Base-by-base conservation (phyloP, 2,113 vertebrate species). In the Hippocampus abdominalis region DNA sequence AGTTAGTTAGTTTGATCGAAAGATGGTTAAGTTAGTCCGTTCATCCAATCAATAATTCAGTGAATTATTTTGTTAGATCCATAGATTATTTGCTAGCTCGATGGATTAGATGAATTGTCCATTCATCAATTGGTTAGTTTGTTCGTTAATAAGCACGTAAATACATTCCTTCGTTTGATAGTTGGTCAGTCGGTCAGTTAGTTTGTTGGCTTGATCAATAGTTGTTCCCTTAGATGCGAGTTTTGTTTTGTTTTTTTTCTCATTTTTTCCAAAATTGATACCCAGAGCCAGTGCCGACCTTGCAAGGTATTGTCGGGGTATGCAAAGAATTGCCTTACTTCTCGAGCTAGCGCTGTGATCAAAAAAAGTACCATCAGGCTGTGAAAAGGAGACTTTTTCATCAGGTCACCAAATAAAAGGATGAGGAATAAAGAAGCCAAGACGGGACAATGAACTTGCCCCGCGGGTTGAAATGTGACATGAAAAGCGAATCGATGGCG, bases 291-390 rank as follows among this genome's bases (percentile, higher is more conserved):
- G 20, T n/a, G 69, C 71, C 23, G 8, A 54, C 21, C 8, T 54
- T 54, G 21, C n/a, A 60, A 32, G 57, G 15, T 32, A 20, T 18
- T 75, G 72, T 71, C 80, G 76, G 78, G 77, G 78, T 84, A 76
- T 74, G 77, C 72, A 76, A 80, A 80, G 81, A 73, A 89, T 87
- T 85, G 88, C 80, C 76, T 72, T 48, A 70, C 72, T 75, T 78
- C 72, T 77, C 79, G 86, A 91, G 82, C 81, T 75, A 78, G 86
- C 85, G 87, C 49, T 6, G 7, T 2, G 20, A 53, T 7, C 10
- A 89, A 91, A 89, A 86, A 81, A 68, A 9, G 12, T 12, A 0
- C 42, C 81, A 76, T 73, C 72, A 75, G 77, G 59, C 64, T 72
- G 79, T 82, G 84, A 81, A 84, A 81, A 74, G 74, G 76, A 73